Evolutionary conservation across 1,140 invertebrate genomes (phyloP), one percentile per base, ranked within the genome.

Genomic region (Leptinotarsa lineolata): DNA sequence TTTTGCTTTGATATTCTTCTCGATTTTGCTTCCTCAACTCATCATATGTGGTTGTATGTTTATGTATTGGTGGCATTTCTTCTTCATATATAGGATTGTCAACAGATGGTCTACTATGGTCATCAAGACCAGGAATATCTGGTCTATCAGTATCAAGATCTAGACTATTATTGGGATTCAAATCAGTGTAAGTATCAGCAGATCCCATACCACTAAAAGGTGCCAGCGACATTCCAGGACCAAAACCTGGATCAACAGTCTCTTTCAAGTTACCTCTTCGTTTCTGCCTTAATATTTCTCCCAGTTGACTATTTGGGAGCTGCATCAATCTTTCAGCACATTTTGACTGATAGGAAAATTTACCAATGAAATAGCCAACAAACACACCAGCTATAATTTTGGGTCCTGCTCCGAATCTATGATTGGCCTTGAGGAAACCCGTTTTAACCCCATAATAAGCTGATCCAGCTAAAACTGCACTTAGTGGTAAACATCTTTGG

Each of bases 291-390:
- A 91, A 81, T 64, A 88, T 83, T 76, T 90, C 88, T 8, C 87
- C 90, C 15, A 92, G 82, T 72, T 82, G 84, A 83, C 88, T 89
- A 75, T 89, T 86, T 6, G 92, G 92, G 24, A 93, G 81, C 12
- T 88, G 86, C 90, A 94, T 92, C 2, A 94, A 84, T 83, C 92
- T 93, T 73, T 93, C 91, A 4, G 90, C 89, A 82, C 92, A 93
- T 73, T 87, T 88, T 58, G 84, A 81, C 81, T 92, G 91, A 78
- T 94, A 94, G 2, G 92, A 93, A 58, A 93, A 85, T 85, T 93
- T 93, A 4, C 92, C 92, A 2, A 92, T 60, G 78, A 94, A 89
- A 84, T 93, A 94, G 8, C 92, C 92, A n/a, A 91, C 61, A 11
- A 91, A 82, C 21, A 88, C 88, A 18, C 89, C 90, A 61, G 89